Conservation (phyloP, 2,797 vertebrate species). For the Sternarchorhynchus goeldii region DNA sequence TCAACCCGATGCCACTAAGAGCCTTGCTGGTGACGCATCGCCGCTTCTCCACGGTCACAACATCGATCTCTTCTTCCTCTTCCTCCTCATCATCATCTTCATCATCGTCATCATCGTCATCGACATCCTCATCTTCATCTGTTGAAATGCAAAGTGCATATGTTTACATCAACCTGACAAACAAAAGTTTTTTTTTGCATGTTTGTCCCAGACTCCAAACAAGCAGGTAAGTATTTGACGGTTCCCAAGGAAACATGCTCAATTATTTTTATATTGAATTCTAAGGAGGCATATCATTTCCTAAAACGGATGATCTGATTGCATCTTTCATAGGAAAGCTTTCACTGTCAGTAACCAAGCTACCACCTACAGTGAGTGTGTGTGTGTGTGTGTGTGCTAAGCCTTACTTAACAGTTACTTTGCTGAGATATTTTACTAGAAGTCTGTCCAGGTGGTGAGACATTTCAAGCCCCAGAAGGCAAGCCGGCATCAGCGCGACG, state of each 20-base stretch:
- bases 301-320: background rate
- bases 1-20: conserved; percentile 42
- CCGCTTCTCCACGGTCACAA: conserved; percentile 95
- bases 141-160: background rate
- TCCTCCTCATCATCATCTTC: conserved; percentile 85
- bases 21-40: conserved; percentile 79
- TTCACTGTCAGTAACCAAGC: background rate
- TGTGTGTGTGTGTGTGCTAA: conserved; percentile 14
- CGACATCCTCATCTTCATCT: conserved; percentile 81
- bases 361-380: conserved; percentile 3
- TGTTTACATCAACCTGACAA: conserved; percentile 49
- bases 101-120: conserved; percentile 73
- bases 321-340: conserved; percentile 2
- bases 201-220: background rate
- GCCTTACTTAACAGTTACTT: background rate
- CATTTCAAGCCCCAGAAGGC: conserved; percentile 48
- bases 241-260: background rate
- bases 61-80: conserved; percentile 96
- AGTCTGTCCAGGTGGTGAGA: conserved; percentile 68
- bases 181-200: conserved; percentile 33
- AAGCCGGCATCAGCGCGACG: conserved; percentile 33
- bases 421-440: background rate
- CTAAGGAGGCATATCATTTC: background rate
- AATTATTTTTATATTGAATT: background rate
- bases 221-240: background rate